These are phyloP conservation scores for Hoplodrina ambigua DNA, from an alignment of 2,888 invertebrate genomes.

Conservation along the genomic window DNA sequence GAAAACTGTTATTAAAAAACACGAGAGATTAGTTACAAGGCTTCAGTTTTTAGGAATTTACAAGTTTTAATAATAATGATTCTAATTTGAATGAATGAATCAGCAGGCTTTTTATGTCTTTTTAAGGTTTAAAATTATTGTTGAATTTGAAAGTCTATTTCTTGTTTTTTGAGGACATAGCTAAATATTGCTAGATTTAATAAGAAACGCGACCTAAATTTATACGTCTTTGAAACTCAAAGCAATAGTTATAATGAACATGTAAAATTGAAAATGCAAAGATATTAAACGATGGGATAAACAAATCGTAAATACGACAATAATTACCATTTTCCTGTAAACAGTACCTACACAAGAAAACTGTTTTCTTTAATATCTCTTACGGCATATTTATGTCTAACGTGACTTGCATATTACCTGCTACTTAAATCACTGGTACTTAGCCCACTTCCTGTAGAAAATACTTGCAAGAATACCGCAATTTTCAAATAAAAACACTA, in stretches of 20 bases:
- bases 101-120: constrained; percentile 1
- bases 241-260: constrained; percentile 4
- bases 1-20: constrained; percentile 87
- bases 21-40: constrained; percentile 82
- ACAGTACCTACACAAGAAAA: constrained; percentile 33
- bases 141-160: not conserved
- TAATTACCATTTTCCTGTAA: constrained; percentile 41
- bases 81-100: constrained; percentile 26
- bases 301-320: constrained; percentile 31
- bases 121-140: not conserved
- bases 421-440: constrained; percentile 35
- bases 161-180: not conserved
- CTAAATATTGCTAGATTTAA: not conserved
- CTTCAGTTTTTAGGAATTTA: constrained; percentile 75
- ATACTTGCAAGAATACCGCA: constrained; percentile 4
- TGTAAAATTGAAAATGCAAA: not conserved
- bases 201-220: not conserved
- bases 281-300: constrained; percentile 15
- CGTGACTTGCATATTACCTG: constrained; percentile 47
- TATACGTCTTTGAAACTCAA: not conserved
- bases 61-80: constrained; percentile 47
- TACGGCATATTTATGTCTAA: constrained; percentile 42
- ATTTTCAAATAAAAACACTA: not conserved
- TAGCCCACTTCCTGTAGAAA: constrained; percentile 13
- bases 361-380: constrained; percentile 35